Percentiles rank a stretch among this genome's conserved stretches.
These are phyloP conservation scores for Microcaecilia unicolor DNA, from an alignment of 2,797 vertebrate genomes.

Conservation along the genomic window DNA sequence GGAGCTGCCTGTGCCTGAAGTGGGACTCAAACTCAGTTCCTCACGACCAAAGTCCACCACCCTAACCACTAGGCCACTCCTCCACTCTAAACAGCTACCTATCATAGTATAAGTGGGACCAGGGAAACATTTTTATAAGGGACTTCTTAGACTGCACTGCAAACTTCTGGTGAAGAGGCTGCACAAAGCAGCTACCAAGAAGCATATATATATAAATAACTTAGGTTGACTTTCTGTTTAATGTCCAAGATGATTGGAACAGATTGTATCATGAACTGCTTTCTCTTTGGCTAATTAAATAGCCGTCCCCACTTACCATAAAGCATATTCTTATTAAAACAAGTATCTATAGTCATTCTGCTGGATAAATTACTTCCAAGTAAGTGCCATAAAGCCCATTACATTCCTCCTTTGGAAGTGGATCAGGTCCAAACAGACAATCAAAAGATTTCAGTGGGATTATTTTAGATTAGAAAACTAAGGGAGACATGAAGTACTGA, in stretches of 20 bases:
- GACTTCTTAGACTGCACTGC: conserved; percentile 32
- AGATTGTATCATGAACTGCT: conserved; percentile 67
- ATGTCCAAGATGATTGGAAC: conserved; percentile 71
- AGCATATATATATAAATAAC: conserved; percentile 57
- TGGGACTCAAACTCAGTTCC: too few species aligned
- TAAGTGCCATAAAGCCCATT: conserved; percentile 94
- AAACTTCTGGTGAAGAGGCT: conserved; percentile 48
- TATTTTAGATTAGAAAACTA: conserved; percentile 93
- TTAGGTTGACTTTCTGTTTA: conserved; percentile 61
- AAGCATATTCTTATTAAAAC: conserved; percentile 91
- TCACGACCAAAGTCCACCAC: too few species aligned
- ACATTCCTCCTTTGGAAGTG: conserved; percentile 84
- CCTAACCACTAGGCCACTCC: too few species aligned
- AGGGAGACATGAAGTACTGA: conserved; percentile 76
- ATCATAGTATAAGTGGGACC: conserved; percentile 33
- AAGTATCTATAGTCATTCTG: conserved; percentile 81
- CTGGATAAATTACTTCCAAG: conserved; percentile 86
- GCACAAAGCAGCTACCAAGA: conserved; percentile 53
- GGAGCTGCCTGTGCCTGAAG: too few species aligned
- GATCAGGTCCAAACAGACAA: conserved; percentile 94
- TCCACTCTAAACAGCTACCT: too few species aligned
- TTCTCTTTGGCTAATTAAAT: conserved; percentile 89
- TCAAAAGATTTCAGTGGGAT: conserved; percentile 96
- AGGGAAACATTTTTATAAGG: conserved; percentile 32
- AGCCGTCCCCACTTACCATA: conserved; percentile 77